These are phyloP conservation scores for Tiphia femorata DNA, from an alignment of 2,888 invertebrate species.

Conservation along the genomic window DNA sequence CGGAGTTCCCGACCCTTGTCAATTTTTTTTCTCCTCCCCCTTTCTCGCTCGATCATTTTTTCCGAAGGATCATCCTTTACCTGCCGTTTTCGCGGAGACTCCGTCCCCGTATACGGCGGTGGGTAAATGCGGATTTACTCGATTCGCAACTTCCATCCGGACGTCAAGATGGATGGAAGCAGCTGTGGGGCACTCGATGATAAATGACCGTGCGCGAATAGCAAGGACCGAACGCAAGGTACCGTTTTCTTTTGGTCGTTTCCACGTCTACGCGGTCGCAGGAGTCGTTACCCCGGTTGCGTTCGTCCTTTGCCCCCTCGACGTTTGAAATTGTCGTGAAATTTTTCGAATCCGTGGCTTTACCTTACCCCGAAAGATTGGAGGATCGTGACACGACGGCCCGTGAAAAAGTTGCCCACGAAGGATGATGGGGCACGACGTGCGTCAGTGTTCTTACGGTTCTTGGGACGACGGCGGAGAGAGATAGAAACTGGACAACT, in stretches of 20 bases:
- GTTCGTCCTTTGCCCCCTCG: too few relatives aligned
- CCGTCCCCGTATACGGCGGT: slow-evolving; percentile 6
- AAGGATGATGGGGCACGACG: too few relatives aligned
- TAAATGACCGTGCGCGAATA: slow-evolving; percentile 46
- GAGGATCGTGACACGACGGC: too few relatives aligned
- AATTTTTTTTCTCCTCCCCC: slow-evolving; percentile 2
- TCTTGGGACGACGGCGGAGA: too few relatives aligned
- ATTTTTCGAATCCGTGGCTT: slow-evolving; percentile 20
- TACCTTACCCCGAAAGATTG: slow-evolving; percentile 10
- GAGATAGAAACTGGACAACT: too few relatives aligned
- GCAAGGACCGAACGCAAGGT: slow-evolving; percentile 48
- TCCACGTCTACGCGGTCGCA: slow-evolving; percentile 1
- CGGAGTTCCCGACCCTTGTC: slow-evolving; percentile 20
- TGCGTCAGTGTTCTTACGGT: too few relatives aligned
- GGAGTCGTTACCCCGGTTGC: slow-evolving; percentile 4
- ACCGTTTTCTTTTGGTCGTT: slow-evolving; percentile 31
- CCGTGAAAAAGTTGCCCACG: too few relatives aligned
- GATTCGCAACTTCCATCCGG: slow-evolving; percentile 32
- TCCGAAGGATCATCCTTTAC: slow-evolving; percentile 21
- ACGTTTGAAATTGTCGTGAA: background rate
- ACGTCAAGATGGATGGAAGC: slow-evolving; percentile 49
- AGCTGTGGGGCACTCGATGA: slow-evolving; percentile 42
- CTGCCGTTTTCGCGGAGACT: slow-evolving; percentile 2
- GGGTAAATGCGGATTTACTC: slow-evolving; percentile 39
- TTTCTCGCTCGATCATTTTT: slow-evolving; percentile 5